Conservation (phyloP, 2,888 invertebrate genomes). For the Euplexia lucipara region DNA sequence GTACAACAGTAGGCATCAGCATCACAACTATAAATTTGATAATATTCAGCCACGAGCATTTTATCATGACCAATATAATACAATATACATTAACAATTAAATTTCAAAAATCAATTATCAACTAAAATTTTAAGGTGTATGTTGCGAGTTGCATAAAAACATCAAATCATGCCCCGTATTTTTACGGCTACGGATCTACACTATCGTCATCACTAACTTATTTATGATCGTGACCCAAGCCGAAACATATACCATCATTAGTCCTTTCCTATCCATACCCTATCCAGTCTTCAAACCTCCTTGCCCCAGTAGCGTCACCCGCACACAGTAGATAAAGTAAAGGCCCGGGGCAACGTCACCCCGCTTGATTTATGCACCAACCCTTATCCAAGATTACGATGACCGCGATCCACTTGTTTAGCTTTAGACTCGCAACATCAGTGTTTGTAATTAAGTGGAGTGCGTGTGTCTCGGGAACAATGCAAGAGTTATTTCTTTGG, state of each 20-base stretch:
- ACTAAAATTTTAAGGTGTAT: too few species aligned
- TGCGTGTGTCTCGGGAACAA: conserved; percentile 64
- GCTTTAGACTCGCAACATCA: conserved; percentile 78
- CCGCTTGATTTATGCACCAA: conserved; percentile 88
- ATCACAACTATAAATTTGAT: too few species aligned
- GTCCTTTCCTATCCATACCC: conserved; percentile 17
- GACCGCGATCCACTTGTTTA: conserved; percentile 90
- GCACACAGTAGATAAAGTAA: conserved; percentile 90
- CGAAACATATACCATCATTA: background rate
- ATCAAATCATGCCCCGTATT: too few species aligned
- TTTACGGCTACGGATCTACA: too few species aligned
- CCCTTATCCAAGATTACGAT: conserved; percentile 91
- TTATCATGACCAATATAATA: too few species aligned
- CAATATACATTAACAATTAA: too few species aligned
- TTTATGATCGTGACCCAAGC: too few species aligned
- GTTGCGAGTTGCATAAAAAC: too few species aligned
- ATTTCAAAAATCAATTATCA: too few species aligned
- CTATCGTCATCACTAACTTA: too few species aligned
- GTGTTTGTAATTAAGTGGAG: conserved; percentile 71
- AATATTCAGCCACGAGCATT: too few species aligned
- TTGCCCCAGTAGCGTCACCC: conserved; percentile 82
- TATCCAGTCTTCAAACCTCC: conserved; percentile 67
- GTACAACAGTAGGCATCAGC: too few species aligned
- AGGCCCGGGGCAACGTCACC: conserved; percentile 87
- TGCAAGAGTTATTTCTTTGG: conserved; percentile 56